Evolutionary conservation across 2,888 invertebrate genomes (phyloP).

Genomic region (Hydroisotoma schaefferi): DNA sequence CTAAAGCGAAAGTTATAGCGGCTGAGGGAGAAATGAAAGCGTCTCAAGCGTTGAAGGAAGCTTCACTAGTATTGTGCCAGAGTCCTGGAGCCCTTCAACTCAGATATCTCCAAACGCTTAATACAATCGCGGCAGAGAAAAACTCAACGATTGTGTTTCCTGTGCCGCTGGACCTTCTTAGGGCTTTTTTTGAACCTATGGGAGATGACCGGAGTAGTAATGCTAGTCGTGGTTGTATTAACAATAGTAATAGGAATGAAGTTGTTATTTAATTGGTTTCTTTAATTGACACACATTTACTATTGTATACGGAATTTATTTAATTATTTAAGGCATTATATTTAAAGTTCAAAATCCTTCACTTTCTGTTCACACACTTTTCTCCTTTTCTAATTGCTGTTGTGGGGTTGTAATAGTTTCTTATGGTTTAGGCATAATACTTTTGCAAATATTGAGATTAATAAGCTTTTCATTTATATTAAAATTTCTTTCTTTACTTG

Average conservation of each 20-base stretch:
- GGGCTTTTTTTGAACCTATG: conserved; percentile 53
- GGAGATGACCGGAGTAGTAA: no score
- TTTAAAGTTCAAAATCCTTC: not conserved
- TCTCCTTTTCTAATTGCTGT: no score
- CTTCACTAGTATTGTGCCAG: conserved; percentile 90
- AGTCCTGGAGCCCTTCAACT: conserved; percentile 91
- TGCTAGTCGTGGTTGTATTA: not conserved
- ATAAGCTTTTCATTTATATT: no score
- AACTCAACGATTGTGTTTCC: conserved; percentile 94
- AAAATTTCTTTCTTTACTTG: no score
- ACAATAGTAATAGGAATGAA: not conserved
- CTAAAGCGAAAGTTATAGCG: conserved; percentile 72
- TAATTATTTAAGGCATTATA: no score
- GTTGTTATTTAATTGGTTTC: not conserved
- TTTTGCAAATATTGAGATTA: no score
- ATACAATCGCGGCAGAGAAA: conserved; percentile 87
- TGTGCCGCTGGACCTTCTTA: conserved; percentile 75
- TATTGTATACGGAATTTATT: no score
- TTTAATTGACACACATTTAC: no score
- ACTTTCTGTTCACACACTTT: not conserved
- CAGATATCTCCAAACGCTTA: conserved; percentile 78
- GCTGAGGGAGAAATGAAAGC: conserved; percentile 97
- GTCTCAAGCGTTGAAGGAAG: conserved; percentile 85
- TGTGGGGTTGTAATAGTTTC: no score
- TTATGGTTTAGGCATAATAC: no score